Percentiles rank a stretch among this genome's conserved stretches.
These are phyloP conservation scores for Sparidentex hasta DNA, from an alignment of 2,797 vertebrate species.

Conservation along the genomic window DNA sequence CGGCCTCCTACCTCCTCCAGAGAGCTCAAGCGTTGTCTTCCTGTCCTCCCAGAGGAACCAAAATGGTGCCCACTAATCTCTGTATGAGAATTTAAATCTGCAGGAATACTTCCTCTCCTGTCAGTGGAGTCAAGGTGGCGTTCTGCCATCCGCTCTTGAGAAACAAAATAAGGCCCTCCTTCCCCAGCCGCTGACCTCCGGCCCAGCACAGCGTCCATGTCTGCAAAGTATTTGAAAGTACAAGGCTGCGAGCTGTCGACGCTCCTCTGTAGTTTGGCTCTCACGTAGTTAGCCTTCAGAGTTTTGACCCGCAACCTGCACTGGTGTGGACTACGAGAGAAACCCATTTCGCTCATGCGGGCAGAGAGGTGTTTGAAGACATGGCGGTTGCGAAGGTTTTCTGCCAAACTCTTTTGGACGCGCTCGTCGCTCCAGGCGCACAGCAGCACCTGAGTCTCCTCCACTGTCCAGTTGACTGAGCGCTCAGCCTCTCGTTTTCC, in stretches of 20 bases:
- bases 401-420: constrained; percentile 76
- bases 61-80: constrained; percentile 14
- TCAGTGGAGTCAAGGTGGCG: constrained; percentile 8
- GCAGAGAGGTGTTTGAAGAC: constrained; percentile 78
- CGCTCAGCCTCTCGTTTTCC: constrained; percentile 78
- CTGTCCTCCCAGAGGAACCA: not conserved
- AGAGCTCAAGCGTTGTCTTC: constrained; percentile 20
- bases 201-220: constrained; percentile 78
- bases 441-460: constrained; percentile 78
- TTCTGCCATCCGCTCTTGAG: constrained; percentile 1
- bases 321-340: constrained; percentile 74
- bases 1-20: constrained; percentile 27
- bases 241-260: constrained; percentile 61
- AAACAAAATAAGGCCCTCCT: not conserved
- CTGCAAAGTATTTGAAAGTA: constrained; percentile 71
- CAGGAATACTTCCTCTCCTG: not conserved
- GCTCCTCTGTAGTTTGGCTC: constrained; percentile 69
- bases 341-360: constrained; percentile 78
- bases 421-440: constrained; percentile 79
- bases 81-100: constrained; percentile 1
- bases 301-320: constrained; percentile 78
- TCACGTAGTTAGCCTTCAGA: constrained; percentile 77
- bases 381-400: constrained; percentile 77
- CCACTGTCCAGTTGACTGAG: constrained; percentile 78
- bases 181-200: constrained; percentile 30